These are phyloP conservation scores for Prionailurus bengalensis DNA, from an alignment of 2,113 vertebrate species.

Conservation along the genomic window DNA sequence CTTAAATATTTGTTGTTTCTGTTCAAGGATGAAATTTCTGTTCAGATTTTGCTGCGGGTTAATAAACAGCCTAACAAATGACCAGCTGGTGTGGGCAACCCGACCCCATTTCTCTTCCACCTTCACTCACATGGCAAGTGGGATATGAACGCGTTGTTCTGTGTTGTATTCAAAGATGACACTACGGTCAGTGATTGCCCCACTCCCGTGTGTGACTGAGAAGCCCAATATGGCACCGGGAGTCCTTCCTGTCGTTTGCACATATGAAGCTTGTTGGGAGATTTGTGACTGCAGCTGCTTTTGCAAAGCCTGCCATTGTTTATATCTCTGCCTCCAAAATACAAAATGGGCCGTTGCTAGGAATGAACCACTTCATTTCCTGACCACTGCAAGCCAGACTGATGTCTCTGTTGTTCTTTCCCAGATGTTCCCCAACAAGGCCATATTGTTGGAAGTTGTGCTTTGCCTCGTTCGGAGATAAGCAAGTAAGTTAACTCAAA, in stretches of 20 bases:
- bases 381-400: constrained; percentile 77
- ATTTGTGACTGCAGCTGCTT: constrained; percentile 78
- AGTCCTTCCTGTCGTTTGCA: constrained; percentile 65
- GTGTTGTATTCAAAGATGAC: background rate
- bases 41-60: constrained; percentile 41
- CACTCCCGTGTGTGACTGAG: constrained; percentile 64
- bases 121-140: constrained; percentile 46
- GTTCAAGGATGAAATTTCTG: constrained; percentile 28
- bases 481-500: background rate
- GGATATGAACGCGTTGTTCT: constrained; percentile 35
- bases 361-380: constrained; percentile 74
- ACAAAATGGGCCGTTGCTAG: constrained; percentile 75
- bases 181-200: background rate
- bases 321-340: constrained; percentile 81
- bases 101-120: constrained; percentile 45
- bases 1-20: background rate
- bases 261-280: constrained; percentile 68
- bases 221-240: constrained; percentile 71
- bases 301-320: constrained; percentile 77
- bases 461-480: background rate
- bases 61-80: background rate
- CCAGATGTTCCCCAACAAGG: constrained; percentile 73
- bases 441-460: background rate
- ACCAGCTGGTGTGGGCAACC: background rate
- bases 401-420: constrained; percentile 74